Percentiles rank a stretch among this genome's conserved stretches.
Evolutionary conservation across 2,113 vertebrate genomes (phyloP).

Genomic region (Morone chrysops): DNA sequence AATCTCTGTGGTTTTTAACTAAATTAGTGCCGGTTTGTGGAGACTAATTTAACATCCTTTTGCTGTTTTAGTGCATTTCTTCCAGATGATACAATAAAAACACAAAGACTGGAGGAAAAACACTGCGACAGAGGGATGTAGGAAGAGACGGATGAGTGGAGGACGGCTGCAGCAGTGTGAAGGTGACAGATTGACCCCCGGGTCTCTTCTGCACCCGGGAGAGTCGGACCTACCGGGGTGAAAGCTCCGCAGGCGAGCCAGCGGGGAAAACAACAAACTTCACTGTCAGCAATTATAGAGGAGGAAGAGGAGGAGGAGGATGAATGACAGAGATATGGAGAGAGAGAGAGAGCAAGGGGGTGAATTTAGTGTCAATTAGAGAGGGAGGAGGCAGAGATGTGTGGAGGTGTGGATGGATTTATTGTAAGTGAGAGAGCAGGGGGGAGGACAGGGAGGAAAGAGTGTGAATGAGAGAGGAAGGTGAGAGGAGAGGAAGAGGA

Average conservation of each 20-base stretch:
- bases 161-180: slow-evolving; percentile 53
- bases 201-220: slow-evolving; percentile 45
- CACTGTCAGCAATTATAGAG: slow-evolving; percentile 60
- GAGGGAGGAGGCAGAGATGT: slow-evolving; percentile 1
- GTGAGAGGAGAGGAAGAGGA: neutral
- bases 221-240: slow-evolving; percentile 14
- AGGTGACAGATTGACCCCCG: slow-evolving; percentile 62
- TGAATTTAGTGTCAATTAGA: slow-evolving; percentile 36
- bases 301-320: slow-evolving; percentile 15
- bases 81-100: neutral
- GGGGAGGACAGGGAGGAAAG: neutral
- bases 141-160: neutral
- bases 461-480: neutral
- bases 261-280: slow-evolving; percentile 42
- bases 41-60: neutral
- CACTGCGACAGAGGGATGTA: neutral
- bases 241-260: slow-evolving; percentile 53
- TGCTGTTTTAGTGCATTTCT: neutral
- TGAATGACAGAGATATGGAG: neutral
- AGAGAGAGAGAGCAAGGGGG: neutral
- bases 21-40: too few species aligned
- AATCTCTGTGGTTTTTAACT: too few species aligned
- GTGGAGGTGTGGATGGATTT: slow-evolving; percentile 23
- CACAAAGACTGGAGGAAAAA: neutral
- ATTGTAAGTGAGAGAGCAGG: neutral